Percentiles rank a stretch among this genome's conserved stretches.
phyloP scores from a whole-genome alignment of 2,797 vertebrate species.

The Danio choprae region DNA sequence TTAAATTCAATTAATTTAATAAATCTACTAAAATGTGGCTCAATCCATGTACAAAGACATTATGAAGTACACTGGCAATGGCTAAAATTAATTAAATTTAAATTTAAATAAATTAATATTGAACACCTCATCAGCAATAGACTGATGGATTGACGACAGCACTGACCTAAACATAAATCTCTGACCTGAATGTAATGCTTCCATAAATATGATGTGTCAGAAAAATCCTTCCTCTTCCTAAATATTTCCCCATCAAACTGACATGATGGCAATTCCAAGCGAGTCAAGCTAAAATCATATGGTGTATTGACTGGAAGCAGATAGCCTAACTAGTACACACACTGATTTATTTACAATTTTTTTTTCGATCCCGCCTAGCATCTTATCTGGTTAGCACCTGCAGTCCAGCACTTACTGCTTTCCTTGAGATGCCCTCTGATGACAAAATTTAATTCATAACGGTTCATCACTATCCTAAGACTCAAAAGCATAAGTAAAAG shows the following conservation, averaged over 20 bases:
- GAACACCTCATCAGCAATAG: conserved; percentile 1
- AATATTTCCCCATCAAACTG: conserved; percentile 69
- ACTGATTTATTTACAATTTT: conserved; percentile 9
- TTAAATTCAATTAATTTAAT: too few species aligned
- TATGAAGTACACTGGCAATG: too few species aligned
- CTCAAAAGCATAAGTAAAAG: conserved; percentile 5
- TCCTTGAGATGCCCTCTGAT: conserved; percentile 21
- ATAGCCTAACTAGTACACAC: conserved; percentile 60
- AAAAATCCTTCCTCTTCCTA: conserved; percentile 57
- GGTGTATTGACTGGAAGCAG: conserved; percentile 67
- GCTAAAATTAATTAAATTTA: not conserved
- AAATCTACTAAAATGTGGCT: too few species aligned
- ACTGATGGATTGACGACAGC: conserved; percentile 1
- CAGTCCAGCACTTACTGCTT: conserved; percentile 45
- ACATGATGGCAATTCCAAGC: conserved; percentile 72
- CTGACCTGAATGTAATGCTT: not conserved
- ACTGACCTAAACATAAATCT: conserved; percentile 5
- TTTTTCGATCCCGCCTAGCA: conserved; percentile 53
- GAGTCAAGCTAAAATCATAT: conserved; percentile 64
- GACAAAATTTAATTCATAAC: conserved; percentile 8
- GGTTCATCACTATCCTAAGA: not conserved
- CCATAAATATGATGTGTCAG: conserved; percentile 6
- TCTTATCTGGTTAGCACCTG: conserved; percentile 65
- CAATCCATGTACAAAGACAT: too few species aligned
- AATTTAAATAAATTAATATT: not conserved